Evolutionary conservation across 2,888 invertebrate species (phyloP).

Genomic region (Gisinianus flammeolus): DNA sequence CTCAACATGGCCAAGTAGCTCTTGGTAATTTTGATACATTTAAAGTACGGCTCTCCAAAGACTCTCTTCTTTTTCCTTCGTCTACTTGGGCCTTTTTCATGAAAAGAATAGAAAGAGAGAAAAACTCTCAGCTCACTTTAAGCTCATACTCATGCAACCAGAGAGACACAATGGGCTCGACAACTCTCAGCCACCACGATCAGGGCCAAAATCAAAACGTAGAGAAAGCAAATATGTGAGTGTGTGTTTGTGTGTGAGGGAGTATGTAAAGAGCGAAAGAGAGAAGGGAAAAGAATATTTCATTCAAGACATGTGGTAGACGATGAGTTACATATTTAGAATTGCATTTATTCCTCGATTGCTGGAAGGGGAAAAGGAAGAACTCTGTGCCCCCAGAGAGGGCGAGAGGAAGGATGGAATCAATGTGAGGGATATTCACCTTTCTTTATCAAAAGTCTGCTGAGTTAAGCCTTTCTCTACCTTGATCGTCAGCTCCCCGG

Average conservation of each 20-base stretch:
- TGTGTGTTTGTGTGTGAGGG: no score
- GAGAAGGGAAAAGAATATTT: no score
- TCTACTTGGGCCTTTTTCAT: no score
- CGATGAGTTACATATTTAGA: not conserved
- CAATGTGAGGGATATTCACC: slow-evolving; percentile 5
- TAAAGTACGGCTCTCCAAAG: not conserved
- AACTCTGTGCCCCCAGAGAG: slow-evolving; percentile 6
- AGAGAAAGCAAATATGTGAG: not conserved
- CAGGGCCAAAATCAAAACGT: no score
- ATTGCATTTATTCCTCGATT: not conserved
- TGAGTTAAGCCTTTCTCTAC: not conserved
- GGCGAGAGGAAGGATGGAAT: not conserved
- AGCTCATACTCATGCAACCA: no score
- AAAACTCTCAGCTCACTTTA: no score
- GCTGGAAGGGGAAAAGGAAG: not conserved
- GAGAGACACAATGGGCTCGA: no score
- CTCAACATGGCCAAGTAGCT: not conserved
- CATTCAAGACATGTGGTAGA: no score
- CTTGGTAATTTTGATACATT: not conserved
- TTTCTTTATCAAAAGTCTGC: slow-evolving; percentile 11
- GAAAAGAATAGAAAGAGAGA: no score
- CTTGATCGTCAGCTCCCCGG: not conserved
- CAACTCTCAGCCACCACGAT: no score
- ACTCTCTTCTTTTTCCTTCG: no score
- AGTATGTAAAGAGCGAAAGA: no score